phyloP scores from a whole-genome alignment of 2,888 invertebrate genomes.

The Euplagia quadripunctaria region DNA sequence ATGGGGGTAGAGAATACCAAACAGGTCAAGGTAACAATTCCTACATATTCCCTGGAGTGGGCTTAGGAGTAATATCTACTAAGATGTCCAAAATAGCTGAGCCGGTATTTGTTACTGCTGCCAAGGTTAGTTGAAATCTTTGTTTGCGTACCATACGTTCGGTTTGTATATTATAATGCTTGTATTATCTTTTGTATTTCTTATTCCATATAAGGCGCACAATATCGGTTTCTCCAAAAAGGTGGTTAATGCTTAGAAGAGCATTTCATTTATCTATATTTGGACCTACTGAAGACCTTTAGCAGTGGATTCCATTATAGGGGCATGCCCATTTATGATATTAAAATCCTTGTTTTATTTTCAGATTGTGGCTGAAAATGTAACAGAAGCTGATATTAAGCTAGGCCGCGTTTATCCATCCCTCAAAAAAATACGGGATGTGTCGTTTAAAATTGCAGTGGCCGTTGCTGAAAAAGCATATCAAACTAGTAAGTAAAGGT shows the following conservation, averaged over 20 bases:
- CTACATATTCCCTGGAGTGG: conserved; percentile 98
- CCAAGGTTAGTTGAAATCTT: conserved; percentile 88
- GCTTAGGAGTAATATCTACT: conserved; percentile 94
- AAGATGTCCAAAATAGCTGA: conserved; percentile 92
- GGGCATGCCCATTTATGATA: too few species aligned
- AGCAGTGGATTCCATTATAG: too few species aligned
- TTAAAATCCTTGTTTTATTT: conserved; percentile 36
- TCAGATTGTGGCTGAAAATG: conserved; percentile 93
- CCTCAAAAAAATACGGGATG: conserved; percentile 92
- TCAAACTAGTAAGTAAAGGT: conserved; percentile 89
- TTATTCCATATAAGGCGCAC: too few species aligned
- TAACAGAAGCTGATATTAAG: conserved; percentile 92
- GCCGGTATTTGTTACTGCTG: conserved; percentile 96
- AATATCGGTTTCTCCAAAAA: too few species aligned
- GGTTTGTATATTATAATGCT: background rate
- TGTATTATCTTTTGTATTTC: too few species aligned
- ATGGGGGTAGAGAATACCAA: conserved; percentile 92
- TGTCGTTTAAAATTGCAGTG: conserved; percentile 96
- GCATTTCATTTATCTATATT: too few species aligned
- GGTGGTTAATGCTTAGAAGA: too few species aligned
- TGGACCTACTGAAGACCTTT: too few species aligned
- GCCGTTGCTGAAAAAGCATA: conserved; percentile 96
- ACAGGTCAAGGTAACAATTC: conserved; percentile 99
- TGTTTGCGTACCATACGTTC: background rate
- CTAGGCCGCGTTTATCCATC: conserved; percentile 97